Conservation (phyloP, 2,888 invertebrate genomes). For the Andrena haemorrhoa region DNA sequence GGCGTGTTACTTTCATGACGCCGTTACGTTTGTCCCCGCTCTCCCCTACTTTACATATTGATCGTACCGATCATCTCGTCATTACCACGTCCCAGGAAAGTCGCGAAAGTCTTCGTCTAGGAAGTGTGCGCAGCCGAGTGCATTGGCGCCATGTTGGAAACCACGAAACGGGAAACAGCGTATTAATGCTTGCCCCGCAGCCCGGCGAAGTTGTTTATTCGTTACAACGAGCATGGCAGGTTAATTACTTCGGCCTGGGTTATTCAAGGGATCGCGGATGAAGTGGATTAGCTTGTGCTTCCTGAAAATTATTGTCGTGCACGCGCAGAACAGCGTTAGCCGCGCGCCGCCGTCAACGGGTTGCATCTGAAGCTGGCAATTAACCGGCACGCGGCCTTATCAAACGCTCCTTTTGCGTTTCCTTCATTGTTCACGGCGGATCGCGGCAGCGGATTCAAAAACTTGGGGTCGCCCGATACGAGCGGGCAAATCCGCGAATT, state of each 20-base stretch:
- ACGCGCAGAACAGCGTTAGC: neutral
- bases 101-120: too few species aligned
- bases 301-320: slow-evolving; percentile 46
- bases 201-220: slow-evolving; percentile 43
- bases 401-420: slow-evolving; percentile 44
- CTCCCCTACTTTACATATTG: too few species aligned
- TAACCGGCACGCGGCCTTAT: slow-evolving; percentile 47
- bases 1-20: too few species aligned
- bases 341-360: slow-evolving; percentile 7
- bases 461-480: slow-evolving; percentile 8
- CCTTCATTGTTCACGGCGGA: slow-evolving; percentile 43
- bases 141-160: neutral
- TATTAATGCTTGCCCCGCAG: neutral
- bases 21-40: too few species aligned
- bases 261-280: slow-evolving; percentile 36
- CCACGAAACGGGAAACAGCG: neutral
- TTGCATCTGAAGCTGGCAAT: slow-evolving; percentile 43
- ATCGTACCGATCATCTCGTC: too few species aligned
- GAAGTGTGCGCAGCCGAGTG: neutral
- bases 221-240: slow-evolving; percentile 25
- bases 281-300: slow-evolving; percentile 41
- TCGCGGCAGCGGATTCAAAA: slow-evolving; percentile 36
- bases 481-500: slow-evolving; percentile 23
- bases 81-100: too few species aligned
- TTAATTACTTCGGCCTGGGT: slow-evolving; percentile 40